These are phyloP conservation scores for Gavialis gangeticus DNA, from an alignment of 2,113 vertebrate species.

Conservation along the genomic window DNA sequence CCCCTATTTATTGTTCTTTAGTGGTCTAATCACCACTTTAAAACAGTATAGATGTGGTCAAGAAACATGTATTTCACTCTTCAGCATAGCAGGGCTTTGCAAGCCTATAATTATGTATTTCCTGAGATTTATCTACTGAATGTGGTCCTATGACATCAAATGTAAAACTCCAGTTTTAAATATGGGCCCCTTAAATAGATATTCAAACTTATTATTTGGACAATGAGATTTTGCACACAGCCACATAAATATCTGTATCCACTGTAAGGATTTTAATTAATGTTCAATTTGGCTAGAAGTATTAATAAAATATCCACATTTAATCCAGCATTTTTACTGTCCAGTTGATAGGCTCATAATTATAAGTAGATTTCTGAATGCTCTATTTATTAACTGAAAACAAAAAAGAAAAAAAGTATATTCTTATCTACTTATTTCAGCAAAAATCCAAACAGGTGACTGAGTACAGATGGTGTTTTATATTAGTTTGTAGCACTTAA, in stretches of 20 bases:
- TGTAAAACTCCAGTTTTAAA: background rate
- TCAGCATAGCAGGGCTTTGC: background rate
- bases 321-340: background rate
- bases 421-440: background rate
- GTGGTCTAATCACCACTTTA: background rate
- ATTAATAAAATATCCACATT: background rate
- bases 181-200: background rate
- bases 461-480: background rate
- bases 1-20: background rate
- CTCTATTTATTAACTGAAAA: background rate
- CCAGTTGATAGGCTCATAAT: background rate
- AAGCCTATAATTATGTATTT: background rate
- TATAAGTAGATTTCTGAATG: background rate
- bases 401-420: background rate
- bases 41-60: background rate
- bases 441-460: constrained; percentile 4
- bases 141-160: background rate
- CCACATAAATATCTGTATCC: background rate
- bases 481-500: background rate
- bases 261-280: background rate
- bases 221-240: background rate
- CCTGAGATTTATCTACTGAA: background rate
- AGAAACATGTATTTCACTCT: too few species aligned
- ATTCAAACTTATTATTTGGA: background rate
- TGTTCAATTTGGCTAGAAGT: background rate